These are phyloP conservation scores for Periophthalmus magnuspinnatus DNA, from an alignment of 2,797 vertebrate genomes.

Conservation along the genomic window DNA sequence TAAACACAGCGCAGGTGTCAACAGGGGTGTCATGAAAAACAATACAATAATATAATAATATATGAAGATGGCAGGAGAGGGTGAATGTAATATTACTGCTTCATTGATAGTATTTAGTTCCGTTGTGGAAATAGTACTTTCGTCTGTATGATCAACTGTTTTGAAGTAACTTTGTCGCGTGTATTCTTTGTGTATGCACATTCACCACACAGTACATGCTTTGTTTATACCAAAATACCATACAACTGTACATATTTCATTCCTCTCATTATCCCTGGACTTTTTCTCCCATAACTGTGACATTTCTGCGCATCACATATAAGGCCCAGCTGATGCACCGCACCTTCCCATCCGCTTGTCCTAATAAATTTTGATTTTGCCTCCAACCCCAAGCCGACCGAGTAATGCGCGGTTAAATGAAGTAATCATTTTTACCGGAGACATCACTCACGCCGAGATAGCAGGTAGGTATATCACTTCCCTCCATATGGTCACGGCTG, in stretches of 20 bases:
- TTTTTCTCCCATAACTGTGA: constrained; percentile 36
- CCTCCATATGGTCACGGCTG: constrained; percentile 81
- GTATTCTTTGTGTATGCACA: not conserved
- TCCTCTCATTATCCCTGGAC: constrained; percentile 11
- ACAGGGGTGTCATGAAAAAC: too few relatives aligned
- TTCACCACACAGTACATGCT: not conserved
- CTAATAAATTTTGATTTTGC: constrained; percentile 69
- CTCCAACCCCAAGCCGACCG: constrained; percentile 64
- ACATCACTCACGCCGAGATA: constrained; percentile 80
- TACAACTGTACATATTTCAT: not conserved
- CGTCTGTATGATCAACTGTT: not conserved
- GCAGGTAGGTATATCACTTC: constrained; percentile 82
- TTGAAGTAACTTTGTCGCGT: not conserved
- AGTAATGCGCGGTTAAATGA: constrained; percentile 82
- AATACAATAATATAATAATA: too few relatives aligned
- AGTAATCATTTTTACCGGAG: constrained; percentile 82
- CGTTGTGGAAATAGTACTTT: not conserved
- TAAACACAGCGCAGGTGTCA: too few relatives aligned
- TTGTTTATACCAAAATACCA: constrained; percentile 6
- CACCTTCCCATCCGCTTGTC: constrained; percentile 50
- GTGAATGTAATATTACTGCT: not conserved
- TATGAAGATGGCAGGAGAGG: too few relatives aligned
- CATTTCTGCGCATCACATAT: constrained; percentile 33
- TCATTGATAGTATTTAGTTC: not conserved
- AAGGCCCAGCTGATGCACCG: constrained; percentile 67